A percentile compares a stretch with the other conserved stretches of the same genome.
phyloP scores from a whole-genome alignment of 1,140 invertebrate species.

The Doryteuthis pealeii region DNA sequence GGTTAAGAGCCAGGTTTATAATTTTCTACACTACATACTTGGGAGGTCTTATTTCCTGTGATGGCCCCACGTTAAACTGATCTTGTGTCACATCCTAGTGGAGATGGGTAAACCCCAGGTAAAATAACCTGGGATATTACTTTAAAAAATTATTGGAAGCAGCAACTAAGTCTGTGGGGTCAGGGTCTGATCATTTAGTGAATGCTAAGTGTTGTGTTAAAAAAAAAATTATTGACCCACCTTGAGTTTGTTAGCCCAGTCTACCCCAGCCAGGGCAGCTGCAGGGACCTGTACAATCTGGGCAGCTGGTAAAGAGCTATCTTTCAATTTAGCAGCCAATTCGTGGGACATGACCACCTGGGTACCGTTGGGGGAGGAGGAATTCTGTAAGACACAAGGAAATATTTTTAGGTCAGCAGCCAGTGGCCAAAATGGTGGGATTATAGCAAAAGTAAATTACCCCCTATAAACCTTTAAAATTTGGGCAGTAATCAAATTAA shows the following conservation, averaged over 20 bases:
- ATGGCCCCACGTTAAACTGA: too few relatives aligned
- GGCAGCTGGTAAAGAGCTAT: conserved; percentile 32
- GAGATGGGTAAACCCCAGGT: too few relatives aligned
- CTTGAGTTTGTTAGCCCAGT: conserved; percentile 53
- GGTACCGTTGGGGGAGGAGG: conserved; percentile 23
- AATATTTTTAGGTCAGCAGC: background rate
- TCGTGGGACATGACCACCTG: conserved; percentile 43
- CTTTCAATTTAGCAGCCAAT: conserved; percentile 52
- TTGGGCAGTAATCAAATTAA: too few relatives aligned
- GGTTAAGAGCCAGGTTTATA: too few relatives aligned
- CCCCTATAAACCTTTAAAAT: background rate
- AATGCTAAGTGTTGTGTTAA: too few relatives aligned
- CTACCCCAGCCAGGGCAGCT: conserved; percentile 36
- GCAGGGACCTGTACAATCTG: conserved; percentile 49
- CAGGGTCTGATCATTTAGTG: too few relatives aligned
- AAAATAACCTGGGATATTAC: too few relatives aligned
- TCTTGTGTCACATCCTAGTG: too few relatives aligned
- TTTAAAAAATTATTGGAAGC: too few relatives aligned
- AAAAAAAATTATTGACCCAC: conserved; percentile 35
- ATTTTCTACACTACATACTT: too few relatives aligned
- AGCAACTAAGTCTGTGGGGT: too few relatives aligned
- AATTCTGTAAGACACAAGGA: conserved; percentile 1
- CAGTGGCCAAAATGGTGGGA: background rate
- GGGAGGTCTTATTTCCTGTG: too few relatives aligned
- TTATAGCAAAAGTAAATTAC: background rate